Evolutionary conservation across 2,797 vertebrate species (phyloP), one percentile per base, ranked within the genome.

Genomic region (Sardinella longiceps): DNA sequence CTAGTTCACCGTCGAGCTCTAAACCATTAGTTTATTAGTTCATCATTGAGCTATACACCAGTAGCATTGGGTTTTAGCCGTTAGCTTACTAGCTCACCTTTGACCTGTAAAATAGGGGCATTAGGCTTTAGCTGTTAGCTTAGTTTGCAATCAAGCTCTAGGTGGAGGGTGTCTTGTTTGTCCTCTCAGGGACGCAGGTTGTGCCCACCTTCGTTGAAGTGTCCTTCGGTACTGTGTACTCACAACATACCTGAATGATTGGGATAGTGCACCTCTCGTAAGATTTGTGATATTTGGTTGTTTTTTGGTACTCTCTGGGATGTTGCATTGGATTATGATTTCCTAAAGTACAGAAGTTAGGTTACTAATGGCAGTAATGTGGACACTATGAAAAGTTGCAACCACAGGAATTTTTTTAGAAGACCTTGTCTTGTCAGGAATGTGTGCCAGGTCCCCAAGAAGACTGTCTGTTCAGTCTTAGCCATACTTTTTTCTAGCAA

Each of bases 401-500:
- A 18, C 37, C 70, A 23, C 37, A 77, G 70, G 70, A 37, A 33
- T 77, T 77, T 43, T 20, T 39, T 20, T n/a, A n/a, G n/a, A 77
- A 12, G 33, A 15, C 60, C 3, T 50, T 37, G 37, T 43, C 43
- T 70, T 33, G 33, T 74, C 15, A 28, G 30, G 14, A 77, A 23
- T 20, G 70, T 14, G 28, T 77, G 56, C 56, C 56, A 56, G 12
- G 66, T 33, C 66, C 37, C 6, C 15, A 28, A 39, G 33, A 74
- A 15, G 9, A 18, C 30, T 39, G 70, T 39, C 37, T 77, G 70
- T 15, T 77, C 33, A 33, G 70, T 37, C 70, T 77, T 39, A 77
- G 70, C 70, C 70, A 77, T 77, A 77, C 70, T 77, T 77, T 77
- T 70, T 43, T 77, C 30, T 37, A 37, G 33, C 10, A 12, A 77